Percentiles rank a stretch among this genome's conserved stretches.
Evolutionary conservation across 2,113 vertebrate species (phyloP).

Genomic region (Phalacrocorax pelagicus): DNA sequence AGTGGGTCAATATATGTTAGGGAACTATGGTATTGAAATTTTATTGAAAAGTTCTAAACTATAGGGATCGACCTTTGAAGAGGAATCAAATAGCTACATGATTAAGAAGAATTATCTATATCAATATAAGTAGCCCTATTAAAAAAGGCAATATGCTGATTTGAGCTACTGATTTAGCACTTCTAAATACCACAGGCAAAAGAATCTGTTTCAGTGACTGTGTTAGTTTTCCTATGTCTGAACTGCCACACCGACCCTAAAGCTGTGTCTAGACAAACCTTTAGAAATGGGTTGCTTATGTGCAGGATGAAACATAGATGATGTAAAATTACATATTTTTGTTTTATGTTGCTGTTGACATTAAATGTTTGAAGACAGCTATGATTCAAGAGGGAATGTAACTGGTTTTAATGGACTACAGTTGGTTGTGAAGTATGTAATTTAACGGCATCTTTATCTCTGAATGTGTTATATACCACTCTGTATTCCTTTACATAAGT

Average conservation of each 20-base stretch:
- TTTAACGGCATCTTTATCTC: not conserved
- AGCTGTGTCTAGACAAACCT: not conserved
- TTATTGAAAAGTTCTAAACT: not conserved
- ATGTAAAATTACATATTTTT: not conserved
- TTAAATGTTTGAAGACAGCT: not conserved
- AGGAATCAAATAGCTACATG: not conserved
- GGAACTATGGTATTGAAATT: not conserved
- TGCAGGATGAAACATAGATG: not conserved
- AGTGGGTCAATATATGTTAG: not conserved
- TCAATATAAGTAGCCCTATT: not conserved
- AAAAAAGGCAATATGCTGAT: not conserved
- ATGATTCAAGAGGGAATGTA: not conserved
- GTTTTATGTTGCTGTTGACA: not conserved
- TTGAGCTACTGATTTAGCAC: not conserved
- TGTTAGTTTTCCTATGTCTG: not conserved
- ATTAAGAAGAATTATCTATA: not conserved
- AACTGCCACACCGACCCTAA: not conserved
- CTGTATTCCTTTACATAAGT: not conserved
- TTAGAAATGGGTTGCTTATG: not conserved
- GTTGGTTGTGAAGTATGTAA: not conserved
- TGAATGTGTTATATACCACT: not conserved
- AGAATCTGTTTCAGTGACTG: not conserved
- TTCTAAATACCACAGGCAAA: not conserved
- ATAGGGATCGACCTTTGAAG: not conserved
- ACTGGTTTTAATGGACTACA: not conserved